These are phyloP conservation scores for Lophura nycthemera DNA, from an alignment of 2,113 vertebrate genomes.

Conservation along the genomic window DNA sequence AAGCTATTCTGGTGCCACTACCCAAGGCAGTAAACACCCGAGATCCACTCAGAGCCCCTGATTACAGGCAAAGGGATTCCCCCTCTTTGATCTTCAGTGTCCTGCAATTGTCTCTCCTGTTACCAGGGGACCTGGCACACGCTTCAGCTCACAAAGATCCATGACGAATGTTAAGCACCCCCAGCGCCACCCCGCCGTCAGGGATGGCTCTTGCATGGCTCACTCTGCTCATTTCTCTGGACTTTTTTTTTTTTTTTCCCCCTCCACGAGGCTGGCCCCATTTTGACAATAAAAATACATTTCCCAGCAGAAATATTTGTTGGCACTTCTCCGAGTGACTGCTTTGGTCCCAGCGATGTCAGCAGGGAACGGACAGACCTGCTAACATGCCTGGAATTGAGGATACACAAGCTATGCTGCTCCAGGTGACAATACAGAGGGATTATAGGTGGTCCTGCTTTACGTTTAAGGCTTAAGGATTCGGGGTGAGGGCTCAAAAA, in stretches of 20 bases:
- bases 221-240: conserved; percentile 62
- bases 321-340: conserved; percentile 46
- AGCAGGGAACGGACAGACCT: conserved; percentile 25
- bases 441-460: not conserved
- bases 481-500: not conserved
- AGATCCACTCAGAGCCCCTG: conserved; percentile 47
- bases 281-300: conserved; percentile 64
- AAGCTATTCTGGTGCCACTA: not conserved
- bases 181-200: conserved; percentile 31
- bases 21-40: not conserved
- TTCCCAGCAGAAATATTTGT: conserved; percentile 46
- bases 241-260: not conserved
- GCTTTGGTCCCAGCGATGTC: conserved; percentile 17
- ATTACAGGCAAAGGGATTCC: conserved; percentile 62
- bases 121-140: conserved; percentile 65
- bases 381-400: conserved; percentile 29
- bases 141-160: conserved; percentile 57
- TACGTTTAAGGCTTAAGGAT: not conserved
- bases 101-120: conserved; percentile 58
- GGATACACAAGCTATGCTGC: not conserved
- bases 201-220: conserved; percentile 32
- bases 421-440: not conserved
- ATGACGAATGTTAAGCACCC: conserved; percentile 51
- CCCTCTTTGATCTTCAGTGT: conserved; percentile 67
- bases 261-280: not conserved